phyloP scores from a whole-genome alignment of 1,140 invertebrate genomes.

The Meloidogyne hapla region DNA sequence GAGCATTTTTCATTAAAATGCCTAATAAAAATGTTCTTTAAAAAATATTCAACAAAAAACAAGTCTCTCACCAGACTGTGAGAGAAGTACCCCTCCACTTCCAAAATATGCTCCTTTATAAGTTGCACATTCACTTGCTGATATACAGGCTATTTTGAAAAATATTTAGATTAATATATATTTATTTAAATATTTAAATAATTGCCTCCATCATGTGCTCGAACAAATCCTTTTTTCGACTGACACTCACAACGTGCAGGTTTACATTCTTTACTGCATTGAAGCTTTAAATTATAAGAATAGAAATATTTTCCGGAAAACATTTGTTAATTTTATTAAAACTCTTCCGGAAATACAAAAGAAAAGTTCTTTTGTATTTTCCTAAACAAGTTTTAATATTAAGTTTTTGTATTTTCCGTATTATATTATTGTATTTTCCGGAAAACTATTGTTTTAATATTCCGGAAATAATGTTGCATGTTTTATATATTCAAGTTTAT shows the following conservation, averaged over 20 bases:
- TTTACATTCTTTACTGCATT: slow-evolving; percentile 22
- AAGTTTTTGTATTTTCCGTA: too few species aligned
- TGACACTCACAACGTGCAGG: slow-evolving; percentile 25
- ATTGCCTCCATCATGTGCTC: slow-evolving; percentile 22
- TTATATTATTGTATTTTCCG: too few species aligned
- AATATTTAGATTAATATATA: neutral
- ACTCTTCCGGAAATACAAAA: neutral
- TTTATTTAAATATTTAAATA: neutral
- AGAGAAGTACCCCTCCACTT: neutral
- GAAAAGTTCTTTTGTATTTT: too few species aligned
- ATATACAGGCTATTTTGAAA: slow-evolving; percentile 13
- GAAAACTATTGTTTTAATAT: too few species aligned
- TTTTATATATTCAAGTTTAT: too few species aligned
- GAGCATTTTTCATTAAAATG: neutral
- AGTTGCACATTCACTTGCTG: slow-evolving; percentile 13
- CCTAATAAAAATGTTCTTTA: neutral
- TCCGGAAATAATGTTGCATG: too few species aligned
- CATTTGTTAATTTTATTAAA: neutral
- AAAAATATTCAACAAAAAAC: neutral
- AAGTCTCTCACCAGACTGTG: neutral
- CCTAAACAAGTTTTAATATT: too few species aligned
- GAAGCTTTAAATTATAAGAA: neutral
- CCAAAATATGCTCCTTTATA: slow-evolving; percentile 21
- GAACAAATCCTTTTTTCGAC: slow-evolving; percentile 18
- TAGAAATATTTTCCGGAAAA: neutral